These are phyloP conservation scores for Dasyurus viverrinus DNA, from an alignment of 2,113 vertebrate species.

Conservation along the genomic window DNA sequence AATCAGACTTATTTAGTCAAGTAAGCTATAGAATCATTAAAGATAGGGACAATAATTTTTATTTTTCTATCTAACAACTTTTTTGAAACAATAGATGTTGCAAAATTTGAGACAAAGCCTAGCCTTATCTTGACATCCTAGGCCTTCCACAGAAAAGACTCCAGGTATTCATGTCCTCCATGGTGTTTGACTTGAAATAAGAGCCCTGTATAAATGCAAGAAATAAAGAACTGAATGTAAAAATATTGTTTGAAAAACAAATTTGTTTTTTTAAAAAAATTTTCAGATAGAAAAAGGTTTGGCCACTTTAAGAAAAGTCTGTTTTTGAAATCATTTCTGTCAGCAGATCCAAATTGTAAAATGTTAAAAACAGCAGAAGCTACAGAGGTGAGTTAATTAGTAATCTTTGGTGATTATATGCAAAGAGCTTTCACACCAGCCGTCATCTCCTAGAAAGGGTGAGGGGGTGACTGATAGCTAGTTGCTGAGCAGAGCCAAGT, in stretches of 20 bases:
- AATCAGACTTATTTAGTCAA: not conserved
- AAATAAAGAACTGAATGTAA: not conserved
- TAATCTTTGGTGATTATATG: not conserved
- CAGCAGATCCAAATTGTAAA: not conserved
- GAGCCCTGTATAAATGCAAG: not conserved
- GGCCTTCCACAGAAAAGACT: not conserved
- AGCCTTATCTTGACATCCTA: not conserved
- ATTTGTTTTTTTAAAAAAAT: no score
- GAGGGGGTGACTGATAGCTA: not conserved
- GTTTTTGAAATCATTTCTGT: not conserved
- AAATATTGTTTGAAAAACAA: not conserved
- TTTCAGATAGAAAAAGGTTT: not conserved
- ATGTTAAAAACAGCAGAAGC: not conserved
- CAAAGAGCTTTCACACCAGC: not conserved
- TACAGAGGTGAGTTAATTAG: not conserved
- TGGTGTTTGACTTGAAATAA: not conserved
- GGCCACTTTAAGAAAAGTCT: not conserved
- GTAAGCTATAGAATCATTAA: not conserved
- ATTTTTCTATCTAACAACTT: not conserved
- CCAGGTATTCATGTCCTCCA: not conserved
- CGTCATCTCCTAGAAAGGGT: not conserved
- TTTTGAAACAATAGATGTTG: not conserved
- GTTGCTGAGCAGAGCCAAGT: not conserved
- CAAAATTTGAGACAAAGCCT: not conserved
- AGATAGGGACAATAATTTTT: not conserved